Evolutionary conservation across 2,888 invertebrate genomes (phyloP).

Genomic region (Copidosoma aretas): DNA sequence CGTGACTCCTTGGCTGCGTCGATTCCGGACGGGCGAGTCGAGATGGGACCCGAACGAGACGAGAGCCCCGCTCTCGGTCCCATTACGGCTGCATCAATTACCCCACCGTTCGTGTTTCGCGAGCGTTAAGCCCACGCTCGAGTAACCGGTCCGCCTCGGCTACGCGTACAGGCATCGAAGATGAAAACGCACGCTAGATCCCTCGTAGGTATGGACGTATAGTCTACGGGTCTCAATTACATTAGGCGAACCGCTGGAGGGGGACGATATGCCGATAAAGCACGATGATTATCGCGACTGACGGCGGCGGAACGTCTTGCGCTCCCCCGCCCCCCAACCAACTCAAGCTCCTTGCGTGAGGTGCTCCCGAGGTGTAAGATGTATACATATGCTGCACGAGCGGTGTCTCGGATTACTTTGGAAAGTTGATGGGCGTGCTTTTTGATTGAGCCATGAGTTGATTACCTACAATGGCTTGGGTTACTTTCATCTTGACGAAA

Average conservation of each 20-base stretch:
- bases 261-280: neutral
- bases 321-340: neutral
- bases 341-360: neutral
- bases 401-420: too few relatives aligned
- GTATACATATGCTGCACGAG: too few relatives aligned
- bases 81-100: conserved; percentile 38
- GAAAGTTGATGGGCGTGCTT: too few relatives aligned
- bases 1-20: conserved; percentile 38
- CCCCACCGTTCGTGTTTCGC: conserved; percentile 24
- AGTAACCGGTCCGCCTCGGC: neutral
- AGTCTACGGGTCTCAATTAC: conserved; percentile 21
- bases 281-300: conserved; percentile 5
- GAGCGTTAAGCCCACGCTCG: conserved; percentile 22
- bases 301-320: neutral
- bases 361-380: too few relatives aligned
- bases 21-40: conserved; percentile 33
- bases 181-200: too few relatives aligned
- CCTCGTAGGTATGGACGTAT: neutral
- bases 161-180: neutral
- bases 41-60: conserved; percentile 7
- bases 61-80: conserved; percentile 5
- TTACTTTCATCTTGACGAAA: too few relatives aligned
- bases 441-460: too few relatives aligned
- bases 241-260: conserved; percentile 12
- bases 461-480: too few relatives aligned